phyloP scores from a whole-genome alignment of 1,140 invertebrate genomes.

The roundworm (Caenorhabditis elegans) region DNA sequence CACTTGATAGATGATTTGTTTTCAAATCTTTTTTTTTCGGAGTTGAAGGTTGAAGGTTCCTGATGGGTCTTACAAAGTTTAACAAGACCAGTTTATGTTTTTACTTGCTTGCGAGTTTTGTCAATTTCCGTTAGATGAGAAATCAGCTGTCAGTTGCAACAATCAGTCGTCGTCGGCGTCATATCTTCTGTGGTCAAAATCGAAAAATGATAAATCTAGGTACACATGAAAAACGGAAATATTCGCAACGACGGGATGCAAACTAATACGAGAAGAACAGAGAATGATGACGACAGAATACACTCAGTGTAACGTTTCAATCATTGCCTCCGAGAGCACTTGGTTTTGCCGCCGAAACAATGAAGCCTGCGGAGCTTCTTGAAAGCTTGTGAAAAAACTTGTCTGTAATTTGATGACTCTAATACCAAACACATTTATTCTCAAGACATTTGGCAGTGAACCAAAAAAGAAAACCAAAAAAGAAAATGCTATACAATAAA shows the following conservation, averaged over 20 bases:
- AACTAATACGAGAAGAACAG: constrained; percentile 23
- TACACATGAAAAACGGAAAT: constrained; percentile 10
- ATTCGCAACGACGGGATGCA: constrained; percentile 1
- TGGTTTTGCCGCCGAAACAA: background rate
- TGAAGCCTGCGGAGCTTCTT: background rate
- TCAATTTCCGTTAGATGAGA: background rate
- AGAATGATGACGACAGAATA: constrained; percentile 23
- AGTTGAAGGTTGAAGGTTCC: no score
- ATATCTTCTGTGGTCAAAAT: constrained; percentile 4
- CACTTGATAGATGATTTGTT: no score
- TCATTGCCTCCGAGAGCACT: background rate
- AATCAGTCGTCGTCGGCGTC: background rate
- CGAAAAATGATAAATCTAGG: background rate
- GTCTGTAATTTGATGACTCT: background rate
- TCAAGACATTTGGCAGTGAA: background rate
- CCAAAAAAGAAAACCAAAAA: background rate
- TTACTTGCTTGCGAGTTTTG: background rate
- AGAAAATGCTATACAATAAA: constrained; percentile 5
- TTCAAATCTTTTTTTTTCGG: no score
- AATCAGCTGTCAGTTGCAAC: background rate
- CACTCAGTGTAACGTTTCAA: constrained; percentile 4
- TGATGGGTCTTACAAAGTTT: background rate
- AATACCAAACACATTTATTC: no score
- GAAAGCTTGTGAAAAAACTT: background rate
- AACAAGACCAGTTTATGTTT: background rate